Evolutionary conservation across 2,113 vertebrate genomes (phyloP), one percentile per base, ranked within the genome.

Genomic region (Electrona antarctica): DNA sequence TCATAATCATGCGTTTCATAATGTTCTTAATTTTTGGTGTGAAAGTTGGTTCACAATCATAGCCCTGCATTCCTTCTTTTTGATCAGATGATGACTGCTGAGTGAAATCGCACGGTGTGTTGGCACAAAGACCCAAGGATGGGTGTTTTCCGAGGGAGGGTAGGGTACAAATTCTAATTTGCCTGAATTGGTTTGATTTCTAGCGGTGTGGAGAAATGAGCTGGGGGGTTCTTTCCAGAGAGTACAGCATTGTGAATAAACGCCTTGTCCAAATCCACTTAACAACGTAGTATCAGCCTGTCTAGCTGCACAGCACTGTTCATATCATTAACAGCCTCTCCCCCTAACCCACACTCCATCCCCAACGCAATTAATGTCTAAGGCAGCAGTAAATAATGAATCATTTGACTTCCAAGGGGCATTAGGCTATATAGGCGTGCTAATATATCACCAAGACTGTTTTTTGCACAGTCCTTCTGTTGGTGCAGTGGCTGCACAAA

Each of bases 231-330:
- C 2, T n/a, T 57, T 21, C 5, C 55, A 57, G 55, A 28, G 7
- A 1, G 55, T 21, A 7, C 4, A 13, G 13, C n/a, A n/a, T 10
- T 56, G 60, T 79, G 74, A 78, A 75, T 75, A 8, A 67, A 68
- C 0, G 8, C 74, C 21, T 74, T 80, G 67, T 80, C 28, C n/a
- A 2, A 2, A 41, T 10, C 6, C 21, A 47, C 64, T 52, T 57
- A 15, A 7, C 11, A 21, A 21, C 15, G 3, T 15, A 12, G 7
- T 57, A 51, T 61, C 14, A 47, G 11, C 51, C 4, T 7, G 14
- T 54, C 14, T 7, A 7, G 21, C 5, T 70, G 52, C 13, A 59
- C 13, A 28, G 6, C 62, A 3, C 7, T 45, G 64, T 15, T 55
- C 29, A 3, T 56, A 50, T 69, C 69, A 41, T 41, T 41, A 41